These are phyloP conservation scores for Chelon auratus DNA, from an alignment of 2,797 vertebrate genomes.

Conservation along the genomic window DNA sequence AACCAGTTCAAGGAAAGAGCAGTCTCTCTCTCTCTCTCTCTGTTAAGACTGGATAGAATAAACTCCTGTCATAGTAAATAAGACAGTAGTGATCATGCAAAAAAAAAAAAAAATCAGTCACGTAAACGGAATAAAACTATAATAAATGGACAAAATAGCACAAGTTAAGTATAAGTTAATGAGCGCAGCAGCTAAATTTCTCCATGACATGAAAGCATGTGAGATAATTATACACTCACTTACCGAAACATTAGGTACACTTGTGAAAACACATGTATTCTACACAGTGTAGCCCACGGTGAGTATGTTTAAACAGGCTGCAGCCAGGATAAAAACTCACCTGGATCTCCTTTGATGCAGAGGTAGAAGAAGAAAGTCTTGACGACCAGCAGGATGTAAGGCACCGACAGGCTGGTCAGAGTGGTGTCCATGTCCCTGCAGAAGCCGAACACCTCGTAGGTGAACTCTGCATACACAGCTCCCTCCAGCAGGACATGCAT, in stretches of 20 bases:
- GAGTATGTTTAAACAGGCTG: not conserved
- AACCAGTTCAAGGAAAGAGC: not conserved
- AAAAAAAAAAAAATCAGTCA: not conserved
- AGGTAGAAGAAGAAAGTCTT: conserved; percentile 88
- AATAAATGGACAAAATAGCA: not conserved
- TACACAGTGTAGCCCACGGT: not conserved
- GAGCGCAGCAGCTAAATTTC: not conserved
- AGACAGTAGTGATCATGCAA: not conserved
- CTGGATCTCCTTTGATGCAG: conserved; percentile 90
- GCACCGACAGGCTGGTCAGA: conserved; percentile 84
- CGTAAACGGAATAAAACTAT: too few relatives aligned
- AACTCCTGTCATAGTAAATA: not conserved
- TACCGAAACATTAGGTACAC: too few relatives aligned
- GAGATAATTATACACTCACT: not conserved
- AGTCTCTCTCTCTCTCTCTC: not conserved
- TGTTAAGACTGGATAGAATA: not conserved
- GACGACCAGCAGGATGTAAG: conserved; percentile 87
- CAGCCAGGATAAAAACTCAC: conserved; percentile 69
- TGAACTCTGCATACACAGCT: conserved; percentile 90
- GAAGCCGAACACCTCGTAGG: conserved; percentile 90
- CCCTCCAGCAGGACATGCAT: conserved; percentile 89
- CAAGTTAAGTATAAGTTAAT: not conserved
- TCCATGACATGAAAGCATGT: not conserved
- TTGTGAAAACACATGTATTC: too few relatives aligned
- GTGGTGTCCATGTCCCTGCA: conserved; percentile 91